Conservation (phyloP, 2,888 invertebrate genomes). For the Tridacna gigas region DNA sequence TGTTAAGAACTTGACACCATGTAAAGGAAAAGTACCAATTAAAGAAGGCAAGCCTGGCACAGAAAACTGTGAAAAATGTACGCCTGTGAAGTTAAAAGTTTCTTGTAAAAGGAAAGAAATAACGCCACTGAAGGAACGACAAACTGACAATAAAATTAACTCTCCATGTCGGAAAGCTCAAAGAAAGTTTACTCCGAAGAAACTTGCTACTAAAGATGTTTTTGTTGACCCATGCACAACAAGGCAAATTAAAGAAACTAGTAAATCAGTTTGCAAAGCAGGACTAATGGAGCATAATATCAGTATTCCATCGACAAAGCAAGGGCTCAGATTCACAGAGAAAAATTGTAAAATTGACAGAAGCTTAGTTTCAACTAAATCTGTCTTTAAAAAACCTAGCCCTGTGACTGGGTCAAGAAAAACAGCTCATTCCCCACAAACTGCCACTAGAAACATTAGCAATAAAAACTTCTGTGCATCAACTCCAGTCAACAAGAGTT, state of each 20-base stretch:
- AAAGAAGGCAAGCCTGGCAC: not conserved
- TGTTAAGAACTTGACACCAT: not conserved
- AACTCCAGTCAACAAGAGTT: not conserved
- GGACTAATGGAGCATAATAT: conserved; percentile 6
- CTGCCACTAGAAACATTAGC: not conserved
- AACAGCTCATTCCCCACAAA: not conserved
- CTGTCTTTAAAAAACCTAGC: conserved; percentile 47
- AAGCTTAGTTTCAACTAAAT: not conserved
- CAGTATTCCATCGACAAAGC: not conserved
- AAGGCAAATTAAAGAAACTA: not conserved
- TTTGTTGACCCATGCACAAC: conserved; percentile 13
- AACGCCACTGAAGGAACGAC: conserved; percentile 39
- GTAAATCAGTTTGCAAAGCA: not conserved
- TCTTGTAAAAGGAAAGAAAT: conserved; percentile 45
- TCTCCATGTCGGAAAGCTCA: conserved; percentile 43
- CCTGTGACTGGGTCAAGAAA: not conserved
- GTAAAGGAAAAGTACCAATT: not conserved
- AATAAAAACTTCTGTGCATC: conserved; percentile 14
- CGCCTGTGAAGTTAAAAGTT: not conserved
- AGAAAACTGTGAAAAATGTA: not conserved
- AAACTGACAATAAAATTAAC: not conserved
- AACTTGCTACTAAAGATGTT: conserved; percentile 46
- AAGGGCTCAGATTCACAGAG: not conserved
- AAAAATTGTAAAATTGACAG: not conserved
- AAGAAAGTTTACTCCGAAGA: conserved; percentile 53